Evolutionary conservation across 2,113 vertebrate genomes (phyloP).

Genomic region (Opisthocomus hoazin): DNA sequence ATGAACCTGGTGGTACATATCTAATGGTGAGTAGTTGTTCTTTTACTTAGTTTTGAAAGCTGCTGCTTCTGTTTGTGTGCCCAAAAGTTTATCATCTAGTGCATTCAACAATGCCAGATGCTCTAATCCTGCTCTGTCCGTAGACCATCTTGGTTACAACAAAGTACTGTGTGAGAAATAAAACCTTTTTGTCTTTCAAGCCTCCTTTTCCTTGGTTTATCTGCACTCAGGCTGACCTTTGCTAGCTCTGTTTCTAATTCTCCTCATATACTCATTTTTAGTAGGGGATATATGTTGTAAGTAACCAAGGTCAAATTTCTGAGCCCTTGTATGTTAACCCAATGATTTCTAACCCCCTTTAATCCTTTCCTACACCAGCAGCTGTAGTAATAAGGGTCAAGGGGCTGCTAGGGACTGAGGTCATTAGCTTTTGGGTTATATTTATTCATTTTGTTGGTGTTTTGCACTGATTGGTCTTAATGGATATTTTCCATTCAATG

Average conservation of each 20-base stretch:
- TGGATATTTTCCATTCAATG: conserved; percentile 30
- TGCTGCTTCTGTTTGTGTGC: background rate
- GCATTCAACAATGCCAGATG: background rate
- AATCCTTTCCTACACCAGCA: conserved; percentile 73
- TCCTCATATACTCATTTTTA: conserved; percentile 73
- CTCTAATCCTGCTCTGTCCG: background rate
- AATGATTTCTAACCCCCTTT: conserved; percentile 74
- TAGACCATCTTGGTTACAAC: background rate
- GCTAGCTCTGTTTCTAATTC: conserved; percentile 77
- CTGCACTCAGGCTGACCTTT: conserved; percentile 75
- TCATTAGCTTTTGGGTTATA: conserved; percentile 65
- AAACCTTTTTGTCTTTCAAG: conserved; percentile 36
- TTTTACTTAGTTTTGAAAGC: background rate
- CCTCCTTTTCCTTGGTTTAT: conserved; percentile 58
- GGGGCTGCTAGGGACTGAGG: conserved; percentile 64
- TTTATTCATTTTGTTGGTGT: conserved; percentile 68
- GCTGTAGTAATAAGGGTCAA: conserved; percentile 75
- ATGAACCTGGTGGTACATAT: background rate
- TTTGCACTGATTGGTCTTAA: conserved; percentile 37
- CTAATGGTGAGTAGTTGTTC: background rate
- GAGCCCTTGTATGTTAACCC: conserved; percentile 68
- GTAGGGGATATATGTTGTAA: conserved; percentile 70
- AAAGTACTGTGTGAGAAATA: background rate
- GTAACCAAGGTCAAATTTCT: conserved; percentile 76
- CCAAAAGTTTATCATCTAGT: background rate